phyloP scores from a whole-genome alignment of 35 echinoderm and acorn worm genomes.

The Holothuria glaberrima region DNA sequence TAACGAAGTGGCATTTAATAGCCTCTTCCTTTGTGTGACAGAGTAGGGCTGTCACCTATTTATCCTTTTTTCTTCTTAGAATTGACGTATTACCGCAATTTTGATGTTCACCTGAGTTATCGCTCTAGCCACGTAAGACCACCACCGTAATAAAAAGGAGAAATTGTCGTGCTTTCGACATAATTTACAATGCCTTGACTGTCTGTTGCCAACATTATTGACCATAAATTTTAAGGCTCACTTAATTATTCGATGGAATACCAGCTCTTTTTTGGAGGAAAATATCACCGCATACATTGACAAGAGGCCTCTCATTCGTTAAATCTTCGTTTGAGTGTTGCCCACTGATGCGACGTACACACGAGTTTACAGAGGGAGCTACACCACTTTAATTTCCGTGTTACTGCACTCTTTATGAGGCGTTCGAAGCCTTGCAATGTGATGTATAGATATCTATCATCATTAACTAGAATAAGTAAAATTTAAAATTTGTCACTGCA shows the following conservation, averaged over 20 bases:
- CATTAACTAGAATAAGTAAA: no score
- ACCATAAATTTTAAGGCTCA: slow-evolving; percentile 40
- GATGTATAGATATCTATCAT: no score
- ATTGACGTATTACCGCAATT: slow-evolving; percentile 41
- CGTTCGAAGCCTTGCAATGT: no score
- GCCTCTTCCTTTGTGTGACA: slow-evolving; percentile 18
- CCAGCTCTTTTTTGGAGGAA: no score
- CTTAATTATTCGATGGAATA: slow-evolving; percentile 14
- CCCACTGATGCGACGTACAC: no score
- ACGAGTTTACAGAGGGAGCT: no score
- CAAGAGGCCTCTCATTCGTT: no score
- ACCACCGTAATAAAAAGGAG: slow-evolving; percentile 9
- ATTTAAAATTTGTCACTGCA: no score
- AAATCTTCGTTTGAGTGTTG: no score
- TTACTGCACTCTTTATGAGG: no score
- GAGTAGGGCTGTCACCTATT: slow-evolving; percentile 6
- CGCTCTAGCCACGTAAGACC: slow-evolving; percentile 12
- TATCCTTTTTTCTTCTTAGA: neutral
- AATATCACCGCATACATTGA: no score
- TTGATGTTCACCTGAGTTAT: slow-evolving; percentile 42
- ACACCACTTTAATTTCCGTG: no score
- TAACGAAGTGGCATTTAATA: slow-evolving; percentile 47
- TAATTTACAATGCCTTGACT: slow-evolving; percentile 47
- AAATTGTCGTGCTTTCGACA: slow-evolving; percentile 15
- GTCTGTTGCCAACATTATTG: slow-evolving; percentile 42